Evolutionary conservation across 1,140 invertebrate genomes (phyloP).

Genomic region (Halesus radiatus): DNA sequence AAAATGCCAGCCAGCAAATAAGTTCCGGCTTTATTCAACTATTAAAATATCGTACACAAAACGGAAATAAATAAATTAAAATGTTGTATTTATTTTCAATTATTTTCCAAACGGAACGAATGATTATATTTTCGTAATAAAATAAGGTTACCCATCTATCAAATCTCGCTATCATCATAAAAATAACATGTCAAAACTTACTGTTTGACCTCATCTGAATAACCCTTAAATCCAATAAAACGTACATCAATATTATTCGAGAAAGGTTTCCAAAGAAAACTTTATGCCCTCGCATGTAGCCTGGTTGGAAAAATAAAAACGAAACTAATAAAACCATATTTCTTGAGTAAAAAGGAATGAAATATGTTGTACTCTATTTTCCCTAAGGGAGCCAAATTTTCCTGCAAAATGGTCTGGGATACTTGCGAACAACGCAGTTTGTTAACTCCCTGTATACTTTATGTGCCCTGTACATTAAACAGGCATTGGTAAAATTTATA

Average conservation of each 20-base stretch:
- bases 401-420: slow-evolving; percentile 17
- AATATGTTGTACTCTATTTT: slow-evolving; percentile 22
- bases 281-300: not conserved
- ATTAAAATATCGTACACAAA: too few species aligned
- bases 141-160: not conserved
- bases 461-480: not conserved
- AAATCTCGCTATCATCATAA: not conserved
- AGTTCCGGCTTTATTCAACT: too few species aligned
- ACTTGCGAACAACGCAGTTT: not conserved
- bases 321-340: slow-evolving; percentile 16
- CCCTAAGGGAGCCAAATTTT: slow-evolving; percentile 32
- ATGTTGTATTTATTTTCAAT: not conserved
- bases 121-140: not conserved
- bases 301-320: not conserved
- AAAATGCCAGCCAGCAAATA: too few species aligned
- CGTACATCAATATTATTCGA: slow-evolving; percentile 6
- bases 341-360: slow-evolving; percentile 29
- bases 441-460: too few species aligned
- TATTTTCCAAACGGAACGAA: not conserved
- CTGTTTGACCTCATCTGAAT: not conserved
- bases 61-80: too few species aligned
- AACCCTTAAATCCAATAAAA: slow-evolving; percentile 8
- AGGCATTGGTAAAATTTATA: not conserved
- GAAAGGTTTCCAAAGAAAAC: not conserved
- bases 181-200: not conserved